Evolutionary conservation across 2,113 vertebrate species (phyloP).

Genomic region (Macaca mulatta): DNA sequence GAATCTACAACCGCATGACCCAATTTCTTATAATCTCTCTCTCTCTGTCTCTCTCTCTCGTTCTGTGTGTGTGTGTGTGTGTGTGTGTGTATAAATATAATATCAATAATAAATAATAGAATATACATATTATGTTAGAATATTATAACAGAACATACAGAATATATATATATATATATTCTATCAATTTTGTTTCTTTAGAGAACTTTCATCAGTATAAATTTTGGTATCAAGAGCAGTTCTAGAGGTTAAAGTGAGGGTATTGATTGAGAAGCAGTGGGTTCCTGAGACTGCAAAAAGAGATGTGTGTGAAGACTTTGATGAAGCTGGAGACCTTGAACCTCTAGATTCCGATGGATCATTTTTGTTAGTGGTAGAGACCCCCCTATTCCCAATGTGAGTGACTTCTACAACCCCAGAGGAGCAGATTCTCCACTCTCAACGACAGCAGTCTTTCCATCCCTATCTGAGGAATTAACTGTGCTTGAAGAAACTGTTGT

Average conservation of each 20-base stretch:
- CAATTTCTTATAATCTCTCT: not conserved
- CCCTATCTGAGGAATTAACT: not conserved
- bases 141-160: too few relatives aligned
- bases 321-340: not conserved
- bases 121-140: too few relatives aligned
- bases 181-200: not conserved
- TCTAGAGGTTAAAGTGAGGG: not conserved
- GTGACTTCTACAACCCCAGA: too few relatives aligned
- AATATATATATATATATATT: not conserved
- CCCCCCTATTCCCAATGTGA: not conserved
- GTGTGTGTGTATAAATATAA: not conserved
- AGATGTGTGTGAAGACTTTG: not conserved
- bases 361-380: not conserved
- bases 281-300: not conserved
- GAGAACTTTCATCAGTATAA: not conserved
- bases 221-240: not conserved
- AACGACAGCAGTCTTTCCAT: not conserved
- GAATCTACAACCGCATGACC: not conserved
- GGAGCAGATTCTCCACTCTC: too few relatives aligned
- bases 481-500: not conserved
- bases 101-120: too few relatives aligned
- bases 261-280: not conserved
- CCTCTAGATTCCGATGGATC: not conserved
- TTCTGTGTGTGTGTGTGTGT: not conserved
- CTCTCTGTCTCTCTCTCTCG: not conserved